Percentiles rank a stretch among this genome's conserved stretches.
These are phyloP conservation scores for Thumatha senex DNA, from an alignment of 2,888 invertebrate species.

Conservation along the genomic window DNA sequence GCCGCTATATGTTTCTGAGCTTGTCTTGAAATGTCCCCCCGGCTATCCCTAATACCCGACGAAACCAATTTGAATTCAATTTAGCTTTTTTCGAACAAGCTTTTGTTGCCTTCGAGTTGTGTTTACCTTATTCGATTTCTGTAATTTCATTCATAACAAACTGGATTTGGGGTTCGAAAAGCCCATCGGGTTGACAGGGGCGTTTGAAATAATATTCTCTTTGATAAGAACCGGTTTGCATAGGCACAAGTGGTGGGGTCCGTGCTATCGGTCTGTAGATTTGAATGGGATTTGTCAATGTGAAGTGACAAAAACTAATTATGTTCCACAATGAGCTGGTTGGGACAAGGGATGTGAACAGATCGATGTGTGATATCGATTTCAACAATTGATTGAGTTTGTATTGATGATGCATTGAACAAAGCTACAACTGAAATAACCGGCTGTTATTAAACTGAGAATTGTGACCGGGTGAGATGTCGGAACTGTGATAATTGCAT, in stretches of 20 bases:
- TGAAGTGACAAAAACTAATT: conserved; percentile 84
- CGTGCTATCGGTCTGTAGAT: conserved; percentile 57
- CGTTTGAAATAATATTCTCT: conserved; percentile 84
- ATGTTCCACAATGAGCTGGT: conserved; percentile 70
- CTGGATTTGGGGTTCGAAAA: conserved; percentile 81
- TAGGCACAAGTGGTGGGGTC: conserved; percentile 69
- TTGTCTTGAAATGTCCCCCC: conserved; percentile 72
- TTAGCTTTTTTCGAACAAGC: conserved; percentile 81
- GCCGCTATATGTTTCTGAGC: conserved; percentile 62
- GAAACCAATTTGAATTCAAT: conserved; percentile 84
- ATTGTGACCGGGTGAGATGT: conserved; percentile 1
- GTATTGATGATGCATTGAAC: conserved; percentile 24
- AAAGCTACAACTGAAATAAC: conserved; percentile 18
- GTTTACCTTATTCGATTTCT: conserved; percentile 84
- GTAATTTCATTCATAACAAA: conserved; percentile 84
- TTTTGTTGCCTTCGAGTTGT: conserved; percentile 83
- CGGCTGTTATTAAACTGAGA: conserved; percentile 12
- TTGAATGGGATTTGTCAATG: conserved; percentile 77
- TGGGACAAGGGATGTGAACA: conserved; percentile 53
- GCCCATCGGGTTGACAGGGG: conserved; percentile 81
- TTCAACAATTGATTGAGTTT: conserved; percentile 42
- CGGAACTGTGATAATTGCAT: background rate
- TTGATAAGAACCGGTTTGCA: conserved; percentile 79
- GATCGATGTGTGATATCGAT: conserved; percentile 58
- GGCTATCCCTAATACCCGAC: conserved; percentile 81